Conservation (phyloP, 1,140 invertebrate genomes). For the Drosophila persimilis region DNA sequence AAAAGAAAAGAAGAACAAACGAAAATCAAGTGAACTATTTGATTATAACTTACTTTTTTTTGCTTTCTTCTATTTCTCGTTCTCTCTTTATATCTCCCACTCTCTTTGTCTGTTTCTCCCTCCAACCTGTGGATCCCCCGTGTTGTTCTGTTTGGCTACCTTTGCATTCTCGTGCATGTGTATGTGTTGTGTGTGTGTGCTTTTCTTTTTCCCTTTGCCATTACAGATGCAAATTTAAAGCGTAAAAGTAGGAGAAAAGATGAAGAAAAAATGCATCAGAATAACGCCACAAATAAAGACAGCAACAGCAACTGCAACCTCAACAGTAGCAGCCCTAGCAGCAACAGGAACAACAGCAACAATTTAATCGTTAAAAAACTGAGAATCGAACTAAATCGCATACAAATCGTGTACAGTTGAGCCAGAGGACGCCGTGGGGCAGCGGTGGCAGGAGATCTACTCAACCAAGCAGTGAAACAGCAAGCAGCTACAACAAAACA, state of each 20-base stretch:
- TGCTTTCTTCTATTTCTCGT: slow-evolving; percentile 40
- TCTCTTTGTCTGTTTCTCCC: not conserved
- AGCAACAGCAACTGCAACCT: not conserved
- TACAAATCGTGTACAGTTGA: slow-evolving; percentile 68
- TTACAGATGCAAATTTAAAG: slow-evolving; percentile 31
- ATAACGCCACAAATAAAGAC: not conserved
- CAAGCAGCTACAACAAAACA: no score
- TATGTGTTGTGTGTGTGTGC: slow-evolving; percentile 8
- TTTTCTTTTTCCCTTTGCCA: slow-evolving; percentile 32
- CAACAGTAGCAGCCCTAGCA: not conserved
- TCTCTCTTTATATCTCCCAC: slow-evolving; percentile 28
- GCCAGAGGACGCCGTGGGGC: not conserved
- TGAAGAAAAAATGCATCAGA: slow-evolving; percentile 1
- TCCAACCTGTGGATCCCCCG: no score
- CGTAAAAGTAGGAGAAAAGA: slow-evolving; percentile 23
- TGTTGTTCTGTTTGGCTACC: slow-evolving; percentile 5
- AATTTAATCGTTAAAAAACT: slow-evolving; percentile 64
- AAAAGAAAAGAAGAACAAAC: slow-evolving; percentile 6
- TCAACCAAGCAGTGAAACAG: no score
- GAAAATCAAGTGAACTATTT: slow-evolving; percentile 21
- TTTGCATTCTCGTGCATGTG: slow-evolving; percentile 3
- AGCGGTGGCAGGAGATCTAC: no score
- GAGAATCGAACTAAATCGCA: slow-evolving; percentile 66
- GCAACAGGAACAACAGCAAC: slow-evolving; percentile 25
- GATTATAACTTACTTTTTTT: slow-evolving; percentile 42